Evolutionary conservation across 30 jellyfish, hydroid and myxozoan genomes (phyloP), one percentile per base, ranked within the genome.

Genomic region (Nemopilema nomurai): DNA sequence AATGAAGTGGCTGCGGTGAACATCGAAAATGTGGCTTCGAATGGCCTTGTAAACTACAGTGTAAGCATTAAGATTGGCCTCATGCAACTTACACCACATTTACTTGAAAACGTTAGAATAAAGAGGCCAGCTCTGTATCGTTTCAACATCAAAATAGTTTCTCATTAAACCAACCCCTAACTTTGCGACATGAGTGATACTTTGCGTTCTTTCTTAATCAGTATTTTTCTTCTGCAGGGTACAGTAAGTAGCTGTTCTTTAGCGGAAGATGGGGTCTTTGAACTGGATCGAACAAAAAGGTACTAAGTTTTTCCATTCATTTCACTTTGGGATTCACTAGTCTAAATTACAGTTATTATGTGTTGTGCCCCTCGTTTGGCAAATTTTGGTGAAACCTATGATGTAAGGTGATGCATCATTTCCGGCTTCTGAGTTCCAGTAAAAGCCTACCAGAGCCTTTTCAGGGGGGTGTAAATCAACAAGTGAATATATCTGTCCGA

Each of bases 251-350:
- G 23, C 18, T 73, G 83, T 26, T 1, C 83, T 18, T 25, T 73
- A 69, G 83, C 33, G 24, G 70, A 73, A 1, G 49, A 67, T 18
- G 83, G 83, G n/a, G 23, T 73, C 25, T 73, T 73, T 21, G 83
- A 30, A 73, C 83, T 73, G 51, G 83, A 73, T 73, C 49, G 70
- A 31, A 31, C 53, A 18, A 1, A 17, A 24, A 67, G 77, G 77
- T 19, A 33, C 49, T 0, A 67, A 67, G 13, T 20, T 18, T 67
- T 23, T 19, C 13, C 33, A 33, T 67, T 41, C 9, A 22, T 1
- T 16, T 67, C 23, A 1, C 1, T 67, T 67, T 23, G 4, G 33
- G 21, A 67, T 21, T 23, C 1, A 16, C 23, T 30, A 67, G 41
- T 16, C 4, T 17, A 0, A 22, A 17, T 24, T 17, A 17, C n/a